phyloP scores from a whole-genome alignment of 2,888 invertebrate species.

The Alloplasta piceator region DNA sequence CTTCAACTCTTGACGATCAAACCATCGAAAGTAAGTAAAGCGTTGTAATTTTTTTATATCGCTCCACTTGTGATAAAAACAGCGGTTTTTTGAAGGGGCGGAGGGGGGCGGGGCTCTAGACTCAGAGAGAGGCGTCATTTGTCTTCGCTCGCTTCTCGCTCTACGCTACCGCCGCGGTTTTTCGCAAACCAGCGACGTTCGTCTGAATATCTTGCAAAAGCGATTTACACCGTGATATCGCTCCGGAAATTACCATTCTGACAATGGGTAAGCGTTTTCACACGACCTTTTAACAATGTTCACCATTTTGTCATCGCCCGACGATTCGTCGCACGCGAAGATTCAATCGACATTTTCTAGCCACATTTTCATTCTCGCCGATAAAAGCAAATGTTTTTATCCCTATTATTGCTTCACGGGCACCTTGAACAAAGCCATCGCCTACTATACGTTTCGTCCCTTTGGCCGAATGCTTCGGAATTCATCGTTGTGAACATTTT shows the following conservation, averaged over 20 bases:
- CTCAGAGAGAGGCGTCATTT: constrained; percentile 51
- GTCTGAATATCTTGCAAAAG: neutral
- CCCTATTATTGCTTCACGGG: neutral
- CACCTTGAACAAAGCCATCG: constrained; percentile 1
- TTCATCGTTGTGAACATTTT: too few relatives aligned
- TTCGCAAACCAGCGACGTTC: constrained; percentile 19
- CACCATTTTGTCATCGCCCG: neutral
- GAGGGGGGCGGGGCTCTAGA: constrained; percentile 26
- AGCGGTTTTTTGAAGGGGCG: constrained; percentile 10
- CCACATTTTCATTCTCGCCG: neutral
- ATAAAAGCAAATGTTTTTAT: neutral
- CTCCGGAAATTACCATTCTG: neutral
- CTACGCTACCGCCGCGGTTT: constrained; percentile 27
- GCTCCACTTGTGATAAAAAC: neutral
- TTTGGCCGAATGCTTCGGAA: too few relatives aligned
- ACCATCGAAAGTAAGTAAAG: constrained; percentile 14
- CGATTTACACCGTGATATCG: constrained; percentile 6
- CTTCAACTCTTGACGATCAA: neutral
- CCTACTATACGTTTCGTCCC: neutral
- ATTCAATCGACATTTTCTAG: neutral
- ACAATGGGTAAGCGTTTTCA: constrained; percentile 35
- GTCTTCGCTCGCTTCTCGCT: constrained; percentile 43
- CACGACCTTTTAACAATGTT: neutral
- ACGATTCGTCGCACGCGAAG: neutral
- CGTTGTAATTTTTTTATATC: neutral